These are phyloP conservation scores for Terrapene triunguis DNA, from an alignment of 2,113 vertebrate species.

Conservation along the genomic window DNA sequence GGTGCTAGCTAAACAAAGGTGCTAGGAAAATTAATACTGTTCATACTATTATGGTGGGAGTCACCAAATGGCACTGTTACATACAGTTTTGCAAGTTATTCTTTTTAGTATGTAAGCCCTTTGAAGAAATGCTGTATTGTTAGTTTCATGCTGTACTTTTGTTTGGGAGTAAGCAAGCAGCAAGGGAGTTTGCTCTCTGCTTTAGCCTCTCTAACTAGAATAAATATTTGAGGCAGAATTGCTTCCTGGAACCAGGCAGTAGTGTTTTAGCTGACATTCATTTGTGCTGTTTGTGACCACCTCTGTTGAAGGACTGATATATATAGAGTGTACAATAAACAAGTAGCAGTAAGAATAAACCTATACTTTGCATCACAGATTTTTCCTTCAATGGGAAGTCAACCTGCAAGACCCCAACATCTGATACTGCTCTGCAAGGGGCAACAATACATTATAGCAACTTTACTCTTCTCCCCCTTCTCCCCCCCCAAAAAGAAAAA, in stretches of 20 bases:
- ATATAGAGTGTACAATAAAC: not conserved
- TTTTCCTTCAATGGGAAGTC: conserved; percentile 41
- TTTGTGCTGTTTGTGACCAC: not conserved
- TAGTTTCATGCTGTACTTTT: rapidly evolving
- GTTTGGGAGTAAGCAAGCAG: not conserved
- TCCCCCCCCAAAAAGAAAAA: no score
- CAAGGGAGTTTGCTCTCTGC: not conserved
- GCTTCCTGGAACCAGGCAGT: not conserved
- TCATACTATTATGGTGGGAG: not conserved
- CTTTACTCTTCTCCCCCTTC: not conserved
- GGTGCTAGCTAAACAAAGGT: not conserved
- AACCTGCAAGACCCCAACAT: not conserved
- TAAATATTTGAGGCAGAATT: not conserved
- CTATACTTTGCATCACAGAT: conserved; percentile 3
- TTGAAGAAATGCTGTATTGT: not conserved
- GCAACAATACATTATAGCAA: conserved; percentile 23
- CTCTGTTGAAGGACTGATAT: not conserved
- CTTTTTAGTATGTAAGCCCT: not conserved
- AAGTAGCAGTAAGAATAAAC: not conserved
- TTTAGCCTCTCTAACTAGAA: conserved; percentile 17
- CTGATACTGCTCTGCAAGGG: conserved; percentile 59
- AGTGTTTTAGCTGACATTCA: conserved; percentile 15
- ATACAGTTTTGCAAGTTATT: not conserved
- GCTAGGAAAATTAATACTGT: not conserved
- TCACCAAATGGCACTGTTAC: not conserved